phyloP scores from a whole-genome alignment of 2,888 invertebrate genomes.

The Nyleta sp. region DNA sequence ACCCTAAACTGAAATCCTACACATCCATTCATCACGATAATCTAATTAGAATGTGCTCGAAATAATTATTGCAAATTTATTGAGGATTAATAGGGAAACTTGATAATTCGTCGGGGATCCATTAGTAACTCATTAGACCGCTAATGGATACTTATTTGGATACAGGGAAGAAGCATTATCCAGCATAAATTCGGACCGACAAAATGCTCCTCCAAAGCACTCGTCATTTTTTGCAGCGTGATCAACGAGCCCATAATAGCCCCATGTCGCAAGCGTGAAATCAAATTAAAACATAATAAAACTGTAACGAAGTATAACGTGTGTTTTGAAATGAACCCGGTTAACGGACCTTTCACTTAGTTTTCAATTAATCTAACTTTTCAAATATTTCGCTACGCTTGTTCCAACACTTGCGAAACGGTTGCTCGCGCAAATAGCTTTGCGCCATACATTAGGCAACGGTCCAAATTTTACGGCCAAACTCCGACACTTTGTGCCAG shows the following conservation, averaged over 20 bases:
- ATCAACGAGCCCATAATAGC: conserved; percentile 21
- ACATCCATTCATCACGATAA: neutral
- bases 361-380: conserved; percentile 54
- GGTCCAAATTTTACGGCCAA: conserved; percentile 35
- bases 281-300: conserved; percentile 37
- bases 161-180: neutral
- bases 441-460: conserved; percentile 37
- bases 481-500: neutral
- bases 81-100: neutral
- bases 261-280: conserved; percentile 34
- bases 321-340: conserved; percentile 38
- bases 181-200: neutral
- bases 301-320: conserved; percentile 41
- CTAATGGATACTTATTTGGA: conserved; percentile 6
- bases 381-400: conserved; percentile 27
- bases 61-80: conserved; percentile 13
- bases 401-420: conserved; percentile 38
- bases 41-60: conserved; percentile 1
- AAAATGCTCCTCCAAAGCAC: neutral
- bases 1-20: neutral
- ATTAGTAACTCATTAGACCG: conserved; percentile 9
- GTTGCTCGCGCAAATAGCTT: conserved; percentile 31
- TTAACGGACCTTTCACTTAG: conserved; percentile 40
- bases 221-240: conserved; percentile 10
- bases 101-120: conserved; percentile 7